These are phyloP conservation scores for Grammomys dolichurus DNA, from an alignment of 2,113 vertebrate species.

Conservation along the genomic window DNA sequence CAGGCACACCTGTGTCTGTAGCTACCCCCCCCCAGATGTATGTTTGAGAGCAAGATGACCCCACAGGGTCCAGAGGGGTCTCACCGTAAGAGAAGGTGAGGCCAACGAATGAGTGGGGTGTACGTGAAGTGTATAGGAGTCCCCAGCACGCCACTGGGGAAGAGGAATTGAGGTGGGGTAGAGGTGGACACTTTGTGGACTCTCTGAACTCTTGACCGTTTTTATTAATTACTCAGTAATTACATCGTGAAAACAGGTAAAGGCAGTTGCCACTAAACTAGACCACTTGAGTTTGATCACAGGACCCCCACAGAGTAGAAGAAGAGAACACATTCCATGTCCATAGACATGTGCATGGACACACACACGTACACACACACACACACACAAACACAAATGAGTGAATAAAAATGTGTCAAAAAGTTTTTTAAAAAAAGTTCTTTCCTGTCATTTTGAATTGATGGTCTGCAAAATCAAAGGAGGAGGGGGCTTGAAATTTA, in stretches of 20 bases:
- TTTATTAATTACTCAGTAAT: constrained; percentile 67
- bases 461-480: constrained; percentile 62
- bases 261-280: background rate
- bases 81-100: background rate
- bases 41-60: background rate
- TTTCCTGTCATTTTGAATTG: constrained; percentile 63
- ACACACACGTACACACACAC: background rate
- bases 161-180: background rate
- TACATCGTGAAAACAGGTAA: constrained; percentile 75
- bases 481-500: background rate
- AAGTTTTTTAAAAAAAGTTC: background rate
- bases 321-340: background rate
- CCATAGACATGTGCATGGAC: too few species aligned
- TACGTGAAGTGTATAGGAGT: fast-evolving
- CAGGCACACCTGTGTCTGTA: background rate
- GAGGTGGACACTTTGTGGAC: background rate
- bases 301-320: background rate
- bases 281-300: background rate
- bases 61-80: background rate
- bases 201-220: constrained; percentile 44
- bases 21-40: background rate
- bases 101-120: background rate
- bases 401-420: too few species aligned
- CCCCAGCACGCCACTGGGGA: background rate
- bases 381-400: too few species aligned